phyloP scores from a whole-genome alignment of 2,113 vertebrate genomes.

The Mobula hypostoma region DNA sequence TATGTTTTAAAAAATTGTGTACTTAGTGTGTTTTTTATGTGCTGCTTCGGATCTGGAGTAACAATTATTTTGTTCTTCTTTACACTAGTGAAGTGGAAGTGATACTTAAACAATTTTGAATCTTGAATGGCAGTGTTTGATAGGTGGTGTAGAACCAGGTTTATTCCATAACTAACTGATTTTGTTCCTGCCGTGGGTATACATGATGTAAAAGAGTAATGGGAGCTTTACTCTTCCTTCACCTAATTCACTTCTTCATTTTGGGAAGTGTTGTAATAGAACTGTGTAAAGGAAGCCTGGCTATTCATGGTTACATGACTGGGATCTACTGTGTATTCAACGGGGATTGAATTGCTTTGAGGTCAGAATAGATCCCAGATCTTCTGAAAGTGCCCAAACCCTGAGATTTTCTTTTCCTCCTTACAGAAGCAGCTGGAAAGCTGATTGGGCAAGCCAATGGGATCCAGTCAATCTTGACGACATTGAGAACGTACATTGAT shows the following conservation, averaged over 20 bases:
- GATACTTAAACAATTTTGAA: too few relatives aligned
- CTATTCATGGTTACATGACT: too few relatives aligned
- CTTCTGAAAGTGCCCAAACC: background rate
- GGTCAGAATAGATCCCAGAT: background rate
- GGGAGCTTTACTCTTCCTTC: too few relatives aligned
- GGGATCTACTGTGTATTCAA: background rate
- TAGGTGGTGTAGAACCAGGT: background rate
- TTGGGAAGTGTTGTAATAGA: too few relatives aligned
- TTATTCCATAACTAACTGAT: background rate
- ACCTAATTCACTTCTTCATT: too few relatives aligned
- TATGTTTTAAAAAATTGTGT: too few relatives aligned
- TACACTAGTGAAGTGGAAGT: too few relatives aligned
- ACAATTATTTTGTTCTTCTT: too few relatives aligned
- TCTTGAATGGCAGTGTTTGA: background rate
- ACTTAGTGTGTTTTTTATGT: too few relatives aligned
- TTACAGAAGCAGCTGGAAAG: constrained; percentile 43
- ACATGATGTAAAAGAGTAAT: too few relatives aligned
- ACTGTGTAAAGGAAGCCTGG: too few relatives aligned
- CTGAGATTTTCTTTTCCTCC: background rate
- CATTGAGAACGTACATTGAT: constrained; percentile 42
- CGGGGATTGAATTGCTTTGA: background rate
- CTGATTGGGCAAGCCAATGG: constrained; percentile 46
- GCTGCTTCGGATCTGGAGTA: too few relatives aligned
- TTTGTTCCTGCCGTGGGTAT: background rate
- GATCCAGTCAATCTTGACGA: constrained; percentile 48